phyloP scores from a whole-genome alignment of 2,888 invertebrate species.

The Glaucopsyche alexis region DNA sequence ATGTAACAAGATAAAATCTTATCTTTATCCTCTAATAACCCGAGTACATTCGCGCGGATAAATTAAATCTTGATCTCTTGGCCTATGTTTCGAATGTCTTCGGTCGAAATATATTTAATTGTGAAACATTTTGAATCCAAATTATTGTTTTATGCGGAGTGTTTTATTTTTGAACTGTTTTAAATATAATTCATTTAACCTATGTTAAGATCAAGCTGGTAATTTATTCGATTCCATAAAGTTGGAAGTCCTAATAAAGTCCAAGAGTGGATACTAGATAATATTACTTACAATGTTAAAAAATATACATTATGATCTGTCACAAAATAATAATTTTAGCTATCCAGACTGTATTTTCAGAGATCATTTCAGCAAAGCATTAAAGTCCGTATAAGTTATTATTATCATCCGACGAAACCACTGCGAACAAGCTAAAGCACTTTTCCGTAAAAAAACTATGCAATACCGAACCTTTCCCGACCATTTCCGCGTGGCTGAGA shows the following conservation, averaged over 20 bases:
- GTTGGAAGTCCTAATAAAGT: too few species aligned
- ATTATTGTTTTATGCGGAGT: too few species aligned
- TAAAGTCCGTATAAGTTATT: neutral
- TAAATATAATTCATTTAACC: too few species aligned
- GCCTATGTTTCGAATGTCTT: neutral
- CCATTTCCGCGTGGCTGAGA: slow-evolving; percentile 30
- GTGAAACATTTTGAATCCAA: too few species aligned
- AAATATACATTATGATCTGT: too few species aligned
- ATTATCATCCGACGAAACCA: neutral
- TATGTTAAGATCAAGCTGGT: too few species aligned
- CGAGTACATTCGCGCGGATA: slow-evolving; percentile 7
- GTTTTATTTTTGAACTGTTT: too few species aligned
- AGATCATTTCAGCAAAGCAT: neutral
- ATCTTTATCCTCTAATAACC: slow-evolving; percentile 29
- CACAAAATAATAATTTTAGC: neutral
- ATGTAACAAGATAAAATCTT: slow-evolving; percentile 31
- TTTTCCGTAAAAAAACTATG: neutral
- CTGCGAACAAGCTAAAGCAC: slow-evolving; percentile 8
- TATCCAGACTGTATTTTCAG: neutral
- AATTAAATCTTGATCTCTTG: slow-evolving; percentile 8
- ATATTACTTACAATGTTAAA: too few species aligned
- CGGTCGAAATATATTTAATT: too few species aligned
- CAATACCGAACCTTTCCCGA: neutral
- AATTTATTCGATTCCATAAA: too few species aligned
- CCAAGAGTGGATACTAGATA: too few species aligned